A percentile compares a stretch with the other conserved stretches of the same genome.
Conservation (phyloP, 2,113 vertebrate genomes). For the Datnioides undecimradiatus region DNA sequence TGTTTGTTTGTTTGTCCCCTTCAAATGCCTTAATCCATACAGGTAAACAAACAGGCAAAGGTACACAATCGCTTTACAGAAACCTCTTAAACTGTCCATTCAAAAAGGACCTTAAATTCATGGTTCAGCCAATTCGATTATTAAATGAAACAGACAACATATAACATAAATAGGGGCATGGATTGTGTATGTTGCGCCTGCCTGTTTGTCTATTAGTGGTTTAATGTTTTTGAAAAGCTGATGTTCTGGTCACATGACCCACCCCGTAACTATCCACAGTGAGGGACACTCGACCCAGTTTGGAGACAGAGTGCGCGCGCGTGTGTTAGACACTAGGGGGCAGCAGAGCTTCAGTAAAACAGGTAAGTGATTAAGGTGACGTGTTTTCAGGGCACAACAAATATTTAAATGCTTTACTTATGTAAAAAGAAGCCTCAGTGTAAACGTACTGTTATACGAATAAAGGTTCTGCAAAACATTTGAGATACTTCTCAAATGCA, state of each 20-base stretch:
- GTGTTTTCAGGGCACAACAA: not conserved
- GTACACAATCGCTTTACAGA: no score
- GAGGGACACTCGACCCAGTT: not conserved
- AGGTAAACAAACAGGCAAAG: no score
- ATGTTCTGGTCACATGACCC: not conserved
- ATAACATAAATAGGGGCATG: no score
- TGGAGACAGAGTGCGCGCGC: not conserved
- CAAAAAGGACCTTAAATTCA: no score
- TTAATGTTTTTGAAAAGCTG: no score
- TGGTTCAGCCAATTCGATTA: no score
- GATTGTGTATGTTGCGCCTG: no score
- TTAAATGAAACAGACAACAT: no score
- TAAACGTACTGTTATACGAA: not conserved
- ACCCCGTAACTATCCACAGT: not conserved
- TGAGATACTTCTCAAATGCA: not conserved
- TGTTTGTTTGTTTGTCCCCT: no score
- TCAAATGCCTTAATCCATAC: no score
- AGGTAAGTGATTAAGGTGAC: not conserved
- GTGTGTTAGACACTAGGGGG: conserved; percentile 36
- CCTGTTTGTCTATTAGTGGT: no score
- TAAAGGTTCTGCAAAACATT: not conserved
- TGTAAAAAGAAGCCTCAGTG: not conserved
- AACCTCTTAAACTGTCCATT: not conserved
- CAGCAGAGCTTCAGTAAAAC: conserved; percentile 18
- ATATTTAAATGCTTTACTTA: not conserved